phyloP scores from a whole-genome alignment of 2,797 vertebrate species.

The Alca torda region DNA sequence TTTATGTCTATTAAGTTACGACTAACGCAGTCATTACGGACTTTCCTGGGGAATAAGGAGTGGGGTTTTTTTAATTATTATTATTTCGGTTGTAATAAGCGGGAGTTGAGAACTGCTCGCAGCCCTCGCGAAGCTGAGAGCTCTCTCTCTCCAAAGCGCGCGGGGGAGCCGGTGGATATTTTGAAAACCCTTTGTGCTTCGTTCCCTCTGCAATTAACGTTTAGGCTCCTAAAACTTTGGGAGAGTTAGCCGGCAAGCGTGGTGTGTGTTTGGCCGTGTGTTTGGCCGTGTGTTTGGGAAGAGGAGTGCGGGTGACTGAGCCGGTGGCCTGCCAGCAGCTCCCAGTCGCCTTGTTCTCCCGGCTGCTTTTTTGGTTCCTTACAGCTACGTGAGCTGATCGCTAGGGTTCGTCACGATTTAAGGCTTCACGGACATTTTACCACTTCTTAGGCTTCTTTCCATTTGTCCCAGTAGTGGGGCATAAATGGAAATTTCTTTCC shows the following conservation, averaged over 20 bases:
- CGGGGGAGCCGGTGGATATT: not conserved
- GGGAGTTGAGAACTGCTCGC: not conserved
- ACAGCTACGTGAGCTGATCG: not conserved
- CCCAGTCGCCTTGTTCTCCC: not conserved
- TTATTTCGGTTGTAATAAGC: not conserved
- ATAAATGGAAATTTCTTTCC: not conserved
- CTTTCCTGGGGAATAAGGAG: not conserved
- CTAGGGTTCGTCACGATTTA: not conserved
- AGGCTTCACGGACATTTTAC: not conserved
- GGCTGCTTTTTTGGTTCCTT: not conserved
- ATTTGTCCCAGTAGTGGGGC: not conserved
- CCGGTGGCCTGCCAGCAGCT: not conserved
- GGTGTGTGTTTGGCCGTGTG: not conserved
- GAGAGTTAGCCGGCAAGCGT: not conserved
- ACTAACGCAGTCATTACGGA: not conserved
- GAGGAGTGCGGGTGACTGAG: not conserved
- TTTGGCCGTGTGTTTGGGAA: too few species aligned
- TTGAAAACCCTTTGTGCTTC: not conserved
- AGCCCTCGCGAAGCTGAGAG: not conserved
- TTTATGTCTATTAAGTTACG: not conserved
- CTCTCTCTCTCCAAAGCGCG: not conserved
- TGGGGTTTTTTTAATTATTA: not conserved
- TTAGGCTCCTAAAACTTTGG: not conserved
- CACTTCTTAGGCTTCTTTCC: not conserved
- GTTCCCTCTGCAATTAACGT: not conserved